Conservation (phyloP, 2,888 invertebrate species). For the Amphipoea oculea region DNA sequence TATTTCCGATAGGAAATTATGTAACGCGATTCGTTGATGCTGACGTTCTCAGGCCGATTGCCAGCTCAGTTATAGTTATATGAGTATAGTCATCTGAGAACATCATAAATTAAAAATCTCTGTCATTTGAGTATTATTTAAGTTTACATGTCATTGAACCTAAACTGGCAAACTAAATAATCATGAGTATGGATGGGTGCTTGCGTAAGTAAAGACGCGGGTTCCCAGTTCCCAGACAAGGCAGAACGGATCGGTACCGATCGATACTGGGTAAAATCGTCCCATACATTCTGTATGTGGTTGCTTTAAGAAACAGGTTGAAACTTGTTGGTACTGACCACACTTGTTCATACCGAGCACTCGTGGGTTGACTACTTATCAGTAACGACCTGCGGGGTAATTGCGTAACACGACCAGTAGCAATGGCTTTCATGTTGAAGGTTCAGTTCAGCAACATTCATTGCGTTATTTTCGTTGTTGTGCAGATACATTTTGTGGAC, state of each 20-base stretch:
- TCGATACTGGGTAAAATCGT: background rate
- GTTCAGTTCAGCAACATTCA: background rate
- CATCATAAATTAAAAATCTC: slow-evolving; percentile 9
- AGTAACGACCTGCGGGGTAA: background rate
- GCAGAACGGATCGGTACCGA: background rate
- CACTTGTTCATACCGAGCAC: background rate
- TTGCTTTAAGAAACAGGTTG: background rate
- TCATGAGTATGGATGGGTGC: background rate
- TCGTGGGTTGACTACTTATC: background rate
- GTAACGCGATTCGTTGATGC: slow-evolving; percentile 42
- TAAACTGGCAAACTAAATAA: slow-evolving; percentile 7
- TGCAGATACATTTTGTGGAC: background rate
- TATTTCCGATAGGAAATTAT: slow-evolving; percentile 26
- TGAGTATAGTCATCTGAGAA: slow-evolving; percentile 35
- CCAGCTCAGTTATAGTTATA: slow-evolving; percentile 33
- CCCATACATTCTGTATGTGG: background rate
- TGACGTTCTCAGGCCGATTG: slow-evolving; percentile 46
- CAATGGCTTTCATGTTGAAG: background rate
- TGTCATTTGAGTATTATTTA: slow-evolving; percentile 20
- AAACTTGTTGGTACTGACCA: background rate
- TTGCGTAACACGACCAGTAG: background rate
- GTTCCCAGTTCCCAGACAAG: background rate
- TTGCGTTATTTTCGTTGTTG: background rate
- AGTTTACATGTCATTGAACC: slow-evolving; percentile 22
- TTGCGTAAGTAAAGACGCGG: background rate